These are phyloP conservation scores for Drymonia ruficornis DNA, from an alignment of 2,888 invertebrate species.

Conservation along the genomic window DNA sequence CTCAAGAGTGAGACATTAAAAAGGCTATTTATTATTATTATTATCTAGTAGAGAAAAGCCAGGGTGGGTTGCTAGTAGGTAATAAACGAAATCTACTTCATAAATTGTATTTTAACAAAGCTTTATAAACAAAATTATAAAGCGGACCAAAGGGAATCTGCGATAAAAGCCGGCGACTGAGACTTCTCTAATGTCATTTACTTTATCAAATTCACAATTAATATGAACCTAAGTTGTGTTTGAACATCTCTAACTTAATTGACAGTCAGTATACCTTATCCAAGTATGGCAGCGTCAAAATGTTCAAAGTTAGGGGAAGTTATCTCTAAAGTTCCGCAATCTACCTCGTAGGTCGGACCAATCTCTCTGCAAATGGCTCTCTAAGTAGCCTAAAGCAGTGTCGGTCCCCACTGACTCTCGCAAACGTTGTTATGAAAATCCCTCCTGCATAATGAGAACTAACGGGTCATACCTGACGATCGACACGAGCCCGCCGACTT, in stretches of 20 bases:
- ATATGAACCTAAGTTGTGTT: slow-evolving; percentile 58
- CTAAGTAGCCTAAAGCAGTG: slow-evolving; percentile 76
- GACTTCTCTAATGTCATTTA: slow-evolving; percentile 34
- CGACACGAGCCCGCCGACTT: slow-evolving; percentile 34
- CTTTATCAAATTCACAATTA: slow-evolving; percentile 51
- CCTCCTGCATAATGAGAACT: slow-evolving; percentile 61
- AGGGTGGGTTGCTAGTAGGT: too few species aligned
- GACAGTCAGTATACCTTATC: slow-evolving; percentile 79
- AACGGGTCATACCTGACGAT: slow-evolving; percentile 41
- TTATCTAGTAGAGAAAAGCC: too few species aligned
- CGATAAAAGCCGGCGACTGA: background rate
- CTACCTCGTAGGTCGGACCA: slow-evolving; percentile 77
- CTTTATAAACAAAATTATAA: background rate
- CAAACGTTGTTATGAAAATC: slow-evolving; percentile 69
- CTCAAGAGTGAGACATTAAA: too few species aligned
- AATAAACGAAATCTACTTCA: background rate
- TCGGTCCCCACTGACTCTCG: slow-evolving; percentile 55
- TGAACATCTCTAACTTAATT: slow-evolving; percentile 73
- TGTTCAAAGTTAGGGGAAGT: slow-evolving; percentile 78
- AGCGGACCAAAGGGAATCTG: background rate
- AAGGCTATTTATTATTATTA: too few species aligned
- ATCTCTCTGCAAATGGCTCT: slow-evolving; percentile 76
- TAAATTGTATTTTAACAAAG: background rate
- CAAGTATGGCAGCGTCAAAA: slow-evolving; percentile 80
- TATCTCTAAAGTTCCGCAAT: slow-evolving; percentile 80